phyloP scores from a whole-genome alignment of 2,113 vertebrate species.

The Mustelus asterias region DNA sequence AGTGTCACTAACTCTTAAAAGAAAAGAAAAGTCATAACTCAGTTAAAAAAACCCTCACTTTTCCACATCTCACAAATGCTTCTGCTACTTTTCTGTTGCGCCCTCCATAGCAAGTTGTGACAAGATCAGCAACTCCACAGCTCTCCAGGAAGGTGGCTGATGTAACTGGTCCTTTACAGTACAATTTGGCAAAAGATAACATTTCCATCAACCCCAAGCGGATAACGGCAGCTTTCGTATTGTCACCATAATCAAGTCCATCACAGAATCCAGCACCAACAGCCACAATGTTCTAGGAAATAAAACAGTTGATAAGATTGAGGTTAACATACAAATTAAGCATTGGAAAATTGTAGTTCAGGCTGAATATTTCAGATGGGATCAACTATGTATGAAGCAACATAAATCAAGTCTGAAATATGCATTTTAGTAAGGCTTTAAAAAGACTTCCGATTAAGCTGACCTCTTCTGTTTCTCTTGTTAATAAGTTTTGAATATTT shows the following conservation, averaged over 20 bases:
- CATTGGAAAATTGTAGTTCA: background rate
- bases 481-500: background rate
- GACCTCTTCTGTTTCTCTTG: background rate
- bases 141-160: constrained; percentile 74
- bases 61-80: constrained; percentile 67
- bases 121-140: constrained; percentile 76
- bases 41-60: constrained; percentile 52
- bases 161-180: constrained; percentile 60
- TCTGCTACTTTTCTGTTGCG: constrained; percentile 75
- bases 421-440: background rate
- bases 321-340: background rate
- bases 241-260: constrained; percentile 67
- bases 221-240: constrained; percentile 81
- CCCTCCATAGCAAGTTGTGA: constrained; percentile 81
- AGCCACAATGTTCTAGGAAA: constrained; percentile 70
- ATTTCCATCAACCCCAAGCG: constrained; percentile 83
- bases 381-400: background rate
- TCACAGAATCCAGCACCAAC: constrained; percentile 80
- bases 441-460: background rate
- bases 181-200: constrained; percentile 72
- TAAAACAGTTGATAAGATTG: background rate
- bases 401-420: background rate
- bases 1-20: background rate
- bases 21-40: background rate
- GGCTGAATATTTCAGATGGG: background rate